Conservation (phyloP, 2,888 invertebrate species). For the Parnassius glacialis region DNA sequence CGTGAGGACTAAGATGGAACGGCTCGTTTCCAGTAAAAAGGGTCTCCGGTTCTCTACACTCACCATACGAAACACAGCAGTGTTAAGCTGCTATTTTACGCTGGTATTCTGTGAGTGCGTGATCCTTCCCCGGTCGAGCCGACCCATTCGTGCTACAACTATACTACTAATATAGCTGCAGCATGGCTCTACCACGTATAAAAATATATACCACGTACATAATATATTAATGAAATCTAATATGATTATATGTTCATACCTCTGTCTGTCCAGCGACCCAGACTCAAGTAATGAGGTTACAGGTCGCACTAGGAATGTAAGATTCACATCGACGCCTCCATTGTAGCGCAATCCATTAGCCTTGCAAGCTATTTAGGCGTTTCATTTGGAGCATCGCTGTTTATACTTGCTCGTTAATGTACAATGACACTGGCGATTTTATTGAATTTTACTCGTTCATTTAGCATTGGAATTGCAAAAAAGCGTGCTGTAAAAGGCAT, state of each 20-base stretch:
- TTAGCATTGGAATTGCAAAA: not conserved
- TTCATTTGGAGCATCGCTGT: slow-evolving; percentile 44
- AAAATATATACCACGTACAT: too few species aligned
- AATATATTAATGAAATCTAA: too few species aligned
- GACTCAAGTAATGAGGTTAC: slow-evolving; percentile 43
- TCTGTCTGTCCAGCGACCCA: slow-evolving; percentile 37
- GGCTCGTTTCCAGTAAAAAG: too few species aligned
- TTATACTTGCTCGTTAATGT: slow-evolving; percentile 43
- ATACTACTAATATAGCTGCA: too few species aligned
- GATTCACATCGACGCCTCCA: slow-evolving; percentile 64
- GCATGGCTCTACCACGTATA: too few species aligned
- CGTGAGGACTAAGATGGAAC: too few species aligned
- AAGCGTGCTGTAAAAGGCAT: not conserved
- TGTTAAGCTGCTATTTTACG: too few species aligned
- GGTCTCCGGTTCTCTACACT: too few species aligned
- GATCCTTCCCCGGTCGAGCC: too few species aligned
- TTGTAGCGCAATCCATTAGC: slow-evolving; percentile 61
- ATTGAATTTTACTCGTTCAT: slow-evolving; percentile 9
- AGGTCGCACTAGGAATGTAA: slow-evolving; percentile 59
- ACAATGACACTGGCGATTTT: slow-evolving; percentile 27
- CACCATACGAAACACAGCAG: too few species aligned
- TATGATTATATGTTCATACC: not conserved
- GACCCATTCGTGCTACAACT: too few species aligned
- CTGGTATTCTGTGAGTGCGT: too few species aligned
- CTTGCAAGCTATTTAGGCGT: slow-evolving; percentile 68